A percentile compares a stretch with the other conserved stretches of the same genome.
These are phyloP conservation scores for Peromyscus eremicus DNA, from an alignment of 2,797 vertebrate genomes.

Conservation along the genomic window DNA sequence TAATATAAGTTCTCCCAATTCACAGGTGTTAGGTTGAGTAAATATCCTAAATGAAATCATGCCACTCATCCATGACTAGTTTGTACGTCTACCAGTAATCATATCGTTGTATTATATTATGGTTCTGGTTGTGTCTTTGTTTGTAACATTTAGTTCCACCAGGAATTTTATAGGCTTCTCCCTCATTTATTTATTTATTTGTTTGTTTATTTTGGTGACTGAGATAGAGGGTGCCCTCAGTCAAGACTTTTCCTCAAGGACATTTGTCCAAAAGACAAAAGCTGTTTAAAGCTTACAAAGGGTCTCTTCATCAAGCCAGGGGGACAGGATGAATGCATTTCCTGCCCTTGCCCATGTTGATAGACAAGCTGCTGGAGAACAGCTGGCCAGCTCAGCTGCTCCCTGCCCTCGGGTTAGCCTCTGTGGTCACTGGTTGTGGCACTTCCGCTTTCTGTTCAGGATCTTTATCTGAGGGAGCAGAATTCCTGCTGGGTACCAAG, in stretches of 20 bases:
- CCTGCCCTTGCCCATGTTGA: slow-evolving; percentile 42
- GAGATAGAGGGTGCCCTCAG: not conserved
- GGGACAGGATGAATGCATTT: slow-evolving; percentile 11
- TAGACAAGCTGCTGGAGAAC: slow-evolving; percentile 1
- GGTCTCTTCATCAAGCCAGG: not conserved
- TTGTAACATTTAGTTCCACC: not conserved
- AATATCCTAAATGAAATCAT: slow-evolving; percentile 24
- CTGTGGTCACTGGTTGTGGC: slow-evolving; percentile 44
- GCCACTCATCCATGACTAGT: not conserved
- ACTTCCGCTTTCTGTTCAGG: slow-evolving; percentile 46
- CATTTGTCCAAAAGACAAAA: slow-evolving; percentile 59
- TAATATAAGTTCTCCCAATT: not conserved
- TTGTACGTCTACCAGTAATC: not conserved
- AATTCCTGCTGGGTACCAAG: slow-evolving; percentile 42
- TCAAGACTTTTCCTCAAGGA: slow-evolving; percentile 22
- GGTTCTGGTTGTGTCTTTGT: not conserved
- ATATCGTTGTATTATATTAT: slow-evolving; percentile 22
- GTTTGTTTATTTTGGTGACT: not conserved
- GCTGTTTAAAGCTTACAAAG: slow-evolving; percentile 29
- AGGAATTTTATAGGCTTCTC: not conserved
- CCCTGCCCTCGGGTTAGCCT: slow-evolving; percentile 45
- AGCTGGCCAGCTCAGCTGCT: slow-evolving; percentile 75
- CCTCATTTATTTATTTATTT: not conserved
- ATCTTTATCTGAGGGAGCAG: slow-evolving; percentile 43
- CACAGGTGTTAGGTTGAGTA: not conserved